phyloP scores from a whole-genome alignment of 2,888 invertebrate genomes.

The Sphaerolaimus hirsutus region DNA sequence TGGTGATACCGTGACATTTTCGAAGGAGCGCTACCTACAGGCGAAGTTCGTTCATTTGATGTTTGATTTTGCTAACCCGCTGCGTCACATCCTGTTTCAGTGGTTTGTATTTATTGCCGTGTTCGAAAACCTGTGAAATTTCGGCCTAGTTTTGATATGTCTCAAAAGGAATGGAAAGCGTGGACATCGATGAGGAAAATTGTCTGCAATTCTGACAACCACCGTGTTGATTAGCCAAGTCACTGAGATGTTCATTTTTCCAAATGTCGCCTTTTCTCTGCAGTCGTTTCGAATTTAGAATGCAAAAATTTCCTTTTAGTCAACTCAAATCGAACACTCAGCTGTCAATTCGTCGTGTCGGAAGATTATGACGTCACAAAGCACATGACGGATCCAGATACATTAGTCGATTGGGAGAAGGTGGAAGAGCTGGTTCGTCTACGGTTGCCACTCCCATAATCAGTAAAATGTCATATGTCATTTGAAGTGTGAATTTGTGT shows the following conservation, averaged over 20 bases:
- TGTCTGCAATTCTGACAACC: no score
- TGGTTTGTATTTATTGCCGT: not conserved
- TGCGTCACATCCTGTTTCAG: constrained; percentile 26
- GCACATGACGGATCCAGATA: constrained; percentile 58
- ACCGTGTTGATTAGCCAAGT: no score
- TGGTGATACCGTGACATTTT: constrained; percentile 36
- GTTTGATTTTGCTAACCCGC: constrained; percentile 7
- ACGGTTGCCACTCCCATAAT: not conserved
- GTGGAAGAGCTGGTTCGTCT: constrained; percentile 68
- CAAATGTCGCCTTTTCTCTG: no score
- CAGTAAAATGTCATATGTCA: not conserved
- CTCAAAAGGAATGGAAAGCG: no score
- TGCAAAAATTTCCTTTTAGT: not conserved
- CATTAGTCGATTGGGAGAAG: constrained; percentile 64
- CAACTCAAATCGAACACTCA: no score
- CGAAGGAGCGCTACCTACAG: constrained; percentile 75
- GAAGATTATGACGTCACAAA: constrained; percentile 51
- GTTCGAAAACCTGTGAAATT: no score
- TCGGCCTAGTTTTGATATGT: no score
- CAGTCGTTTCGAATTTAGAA: no score
- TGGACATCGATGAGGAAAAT: no score
- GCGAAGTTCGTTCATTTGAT: constrained; percentile 46
- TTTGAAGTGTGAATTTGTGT: no score
- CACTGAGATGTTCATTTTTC: no score
- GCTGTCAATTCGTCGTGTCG: constrained; percentile 82